phyloP scores from a whole-genome alignment of 2,113 vertebrate species.

The Ctenodactylus gundi region DNA sequence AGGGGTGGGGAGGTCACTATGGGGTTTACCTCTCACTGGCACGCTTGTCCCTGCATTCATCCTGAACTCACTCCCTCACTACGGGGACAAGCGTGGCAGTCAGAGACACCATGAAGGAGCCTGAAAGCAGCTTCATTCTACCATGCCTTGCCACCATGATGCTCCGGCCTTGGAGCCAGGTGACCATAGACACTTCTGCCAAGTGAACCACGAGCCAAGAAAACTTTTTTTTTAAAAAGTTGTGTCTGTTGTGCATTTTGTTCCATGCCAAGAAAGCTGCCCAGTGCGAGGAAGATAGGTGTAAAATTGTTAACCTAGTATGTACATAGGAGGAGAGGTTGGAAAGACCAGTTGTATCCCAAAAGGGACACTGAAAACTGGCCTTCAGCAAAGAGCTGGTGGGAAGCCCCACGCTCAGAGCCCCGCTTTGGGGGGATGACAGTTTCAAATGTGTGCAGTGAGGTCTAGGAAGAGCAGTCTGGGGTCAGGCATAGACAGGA shows the following conservation, averaged over 20 bases:
- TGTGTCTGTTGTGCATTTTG: not conserved
- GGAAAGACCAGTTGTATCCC: not conserved
- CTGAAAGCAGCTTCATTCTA: not conserved
- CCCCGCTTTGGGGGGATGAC: not conserved
- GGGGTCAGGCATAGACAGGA: not conserved
- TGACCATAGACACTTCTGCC: not conserved
- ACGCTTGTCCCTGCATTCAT: too few relatives aligned
- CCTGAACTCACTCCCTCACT: too few relatives aligned
- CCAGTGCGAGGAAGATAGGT: not conserved
- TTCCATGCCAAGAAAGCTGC: not conserved
- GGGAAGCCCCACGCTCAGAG: not conserved
- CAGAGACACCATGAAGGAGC: not conserved
- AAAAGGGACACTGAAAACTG: not conserved
- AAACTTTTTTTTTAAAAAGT: not conserved
- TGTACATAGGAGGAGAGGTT: not conserved
- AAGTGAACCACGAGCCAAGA: not conserved
- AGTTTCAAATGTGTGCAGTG: not conserved
- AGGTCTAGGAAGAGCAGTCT: not conserved
- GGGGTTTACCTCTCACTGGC: not conserved
- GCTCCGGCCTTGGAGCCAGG: not conserved
- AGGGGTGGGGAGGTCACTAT: fast-evolving
- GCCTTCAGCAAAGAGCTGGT: not conserved
- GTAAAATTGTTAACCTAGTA: not conserved
- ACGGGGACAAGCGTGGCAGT: too few relatives aligned
- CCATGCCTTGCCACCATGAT: not conserved